Evolutionary conservation across 1,140 invertebrate species (phyloP).

Genomic region (Magallana angulata): DNA sequence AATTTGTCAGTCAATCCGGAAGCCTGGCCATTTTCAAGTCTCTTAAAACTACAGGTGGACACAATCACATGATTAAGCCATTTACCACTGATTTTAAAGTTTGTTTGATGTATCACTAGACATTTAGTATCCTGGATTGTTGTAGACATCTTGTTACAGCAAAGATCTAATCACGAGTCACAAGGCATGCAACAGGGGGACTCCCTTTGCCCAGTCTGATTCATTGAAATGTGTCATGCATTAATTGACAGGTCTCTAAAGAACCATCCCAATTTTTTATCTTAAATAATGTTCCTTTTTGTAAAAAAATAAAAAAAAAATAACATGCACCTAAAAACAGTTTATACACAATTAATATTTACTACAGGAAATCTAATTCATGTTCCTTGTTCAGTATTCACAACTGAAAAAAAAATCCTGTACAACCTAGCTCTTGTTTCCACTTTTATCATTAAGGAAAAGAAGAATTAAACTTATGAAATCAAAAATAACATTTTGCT

Average conservation of each 20-base stretch:
- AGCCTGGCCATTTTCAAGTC: constrained; percentile 4
- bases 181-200: background rate
- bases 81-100: constrained; percentile 30
- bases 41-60: constrained; percentile 13
- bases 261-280: too few relatives aligned
- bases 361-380: too few relatives aligned
- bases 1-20: background rate
- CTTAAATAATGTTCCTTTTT: too few relatives aligned
- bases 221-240: constrained; percentile 28
- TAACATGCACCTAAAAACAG: too few relatives aligned
- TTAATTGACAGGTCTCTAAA: background rate
- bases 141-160: constrained; percentile 16
- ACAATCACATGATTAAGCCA: constrained; percentile 26
- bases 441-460: too few relatives aligned
- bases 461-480: too few relatives aligned
- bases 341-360: too few relatives aligned
- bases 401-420: too few relatives aligned
- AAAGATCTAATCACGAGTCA: background rate
- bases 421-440: too few relatives aligned
- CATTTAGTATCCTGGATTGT: constrained; percentile 33
- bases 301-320: too few relatives aligned
- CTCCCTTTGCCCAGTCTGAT: background rate
- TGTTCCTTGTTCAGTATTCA: too few relatives aligned
- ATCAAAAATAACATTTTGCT: too few relatives aligned
- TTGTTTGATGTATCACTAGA: constrained; percentile 25